Conservation (phyloP, 2,797 vertebrate genomes). For the Centroberyx gerrardi region DNA sequence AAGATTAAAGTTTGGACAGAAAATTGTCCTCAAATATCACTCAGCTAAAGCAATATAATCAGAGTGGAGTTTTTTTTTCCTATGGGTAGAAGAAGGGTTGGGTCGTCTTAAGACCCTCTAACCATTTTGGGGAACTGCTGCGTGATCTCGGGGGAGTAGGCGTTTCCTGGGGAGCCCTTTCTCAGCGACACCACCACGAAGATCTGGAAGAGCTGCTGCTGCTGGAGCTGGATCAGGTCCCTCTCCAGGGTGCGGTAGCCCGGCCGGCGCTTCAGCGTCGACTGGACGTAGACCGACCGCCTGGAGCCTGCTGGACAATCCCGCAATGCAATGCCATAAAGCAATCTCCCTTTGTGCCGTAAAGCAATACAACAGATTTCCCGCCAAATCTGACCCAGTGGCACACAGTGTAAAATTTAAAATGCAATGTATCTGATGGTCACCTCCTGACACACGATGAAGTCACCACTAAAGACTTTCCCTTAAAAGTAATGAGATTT, state of each 20-base stretch:
- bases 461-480: too few species aligned
- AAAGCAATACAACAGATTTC: neutral
- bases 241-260: conserved; percentile 96
- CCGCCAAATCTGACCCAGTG: too few species aligned
- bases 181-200: conserved; percentile 97
- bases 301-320: conserved; percentile 69
- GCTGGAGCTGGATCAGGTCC: conserved; percentile 95
- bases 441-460: too few species aligned
- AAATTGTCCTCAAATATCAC: neutral
- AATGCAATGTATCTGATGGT: too few species aligned
- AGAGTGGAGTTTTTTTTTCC: neutral
- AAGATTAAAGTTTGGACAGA: conserved; percentile 23
- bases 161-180: conserved; percentile 86
- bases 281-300: conserved; percentile 89
- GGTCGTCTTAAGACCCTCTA: conserved; percentile 27
- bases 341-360: neutral
- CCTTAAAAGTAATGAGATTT: too few species aligned
- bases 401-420: too few species aligned
- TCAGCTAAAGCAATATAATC: conserved; percentile 11
- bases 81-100: neutral
- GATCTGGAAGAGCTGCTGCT: conserved; percentile 96
- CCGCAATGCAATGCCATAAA: conserved; percentile 38
- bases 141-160: conserved; percentile 92
- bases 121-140: conserved; percentile 98
- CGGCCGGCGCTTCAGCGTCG: conserved; percentile 88